These are phyloP conservation scores for Drosophila leontia DNA, from an alignment of 1,140 invertebrate species.

Conservation along the genomic window DNA sequence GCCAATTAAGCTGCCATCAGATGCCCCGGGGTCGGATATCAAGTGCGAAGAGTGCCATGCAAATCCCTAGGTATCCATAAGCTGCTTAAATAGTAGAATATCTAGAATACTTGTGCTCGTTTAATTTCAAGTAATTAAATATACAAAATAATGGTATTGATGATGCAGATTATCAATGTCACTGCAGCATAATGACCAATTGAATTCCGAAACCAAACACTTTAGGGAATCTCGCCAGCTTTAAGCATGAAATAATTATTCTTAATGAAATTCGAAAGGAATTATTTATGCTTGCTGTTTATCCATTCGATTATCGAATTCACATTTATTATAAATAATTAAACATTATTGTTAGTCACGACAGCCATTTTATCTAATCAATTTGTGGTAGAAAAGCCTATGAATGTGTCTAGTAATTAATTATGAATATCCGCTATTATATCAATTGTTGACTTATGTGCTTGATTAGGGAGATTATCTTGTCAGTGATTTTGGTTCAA, in stretches of 20 bases:
- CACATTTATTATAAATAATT: slow-evolving; percentile 3
- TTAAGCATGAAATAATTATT: neutral
- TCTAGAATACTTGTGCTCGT: neutral
- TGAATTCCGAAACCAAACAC: neutral
- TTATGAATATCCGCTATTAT: neutral
- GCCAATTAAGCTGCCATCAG: slow-evolving; percentile 54
- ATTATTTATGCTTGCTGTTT: neutral
- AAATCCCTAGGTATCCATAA: slow-evolving; percentile 15
- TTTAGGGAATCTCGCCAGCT: neutral
- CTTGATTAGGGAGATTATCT: neutral
- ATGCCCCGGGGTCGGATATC: slow-evolving; percentile 1
- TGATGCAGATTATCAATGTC: neutral
- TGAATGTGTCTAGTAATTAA: neutral
- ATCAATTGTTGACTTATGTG: neutral
- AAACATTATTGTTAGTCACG: slow-evolving; percentile 5
- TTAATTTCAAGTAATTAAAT: neutral
- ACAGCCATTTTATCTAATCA: slow-evolving; percentile 1
- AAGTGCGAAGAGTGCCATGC: slow-evolving; percentile 26
- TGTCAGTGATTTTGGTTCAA: neutral
- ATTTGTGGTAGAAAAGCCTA: slow-evolving; percentile 1
- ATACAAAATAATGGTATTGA: neutral
- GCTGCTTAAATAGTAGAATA: neutral
- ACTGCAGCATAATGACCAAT: neutral
- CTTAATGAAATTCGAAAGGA: neutral
- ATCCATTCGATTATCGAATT: neutral